Evolutionary conservation across 2,888 invertebrate genomes (phyloP).

Genomic region (Autographa pulchrina): DNA sequence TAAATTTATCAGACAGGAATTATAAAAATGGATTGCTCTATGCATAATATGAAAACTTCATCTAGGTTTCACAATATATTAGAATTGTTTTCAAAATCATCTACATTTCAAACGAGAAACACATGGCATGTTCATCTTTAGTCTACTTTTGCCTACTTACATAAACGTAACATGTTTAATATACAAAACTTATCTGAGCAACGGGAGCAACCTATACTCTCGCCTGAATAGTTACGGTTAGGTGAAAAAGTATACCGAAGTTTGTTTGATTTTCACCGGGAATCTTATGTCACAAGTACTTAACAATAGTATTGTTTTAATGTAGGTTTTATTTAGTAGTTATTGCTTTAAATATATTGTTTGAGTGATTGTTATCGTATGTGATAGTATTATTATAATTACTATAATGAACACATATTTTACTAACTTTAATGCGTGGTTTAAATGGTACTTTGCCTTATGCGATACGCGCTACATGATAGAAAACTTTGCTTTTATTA

Average conservation of each 20-base stretch:
- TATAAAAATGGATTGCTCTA: background rate
- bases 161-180: too few relatives aligned
- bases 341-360: slow-evolving; percentile 7
- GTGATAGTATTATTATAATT: slow-evolving; percentile 8
- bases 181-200: too few relatives aligned
- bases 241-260: background rate
- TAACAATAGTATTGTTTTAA: background rate
- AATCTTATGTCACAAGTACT: background rate
- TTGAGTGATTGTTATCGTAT: slow-evolving; percentile 11
- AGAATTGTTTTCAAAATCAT: too few relatives aligned
- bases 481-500: background rate
- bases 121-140: too few relatives aligned
- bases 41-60: background rate
- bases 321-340: background rate
- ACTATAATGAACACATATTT: slow-evolving; percentile 11
- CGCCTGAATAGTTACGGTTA: background rate
- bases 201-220: too few relatives aligned
- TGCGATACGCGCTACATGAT: too few relatives aligned
- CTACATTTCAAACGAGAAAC: too few relatives aligned
- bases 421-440: slow-evolving; percentile 17
- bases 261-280: background rate
- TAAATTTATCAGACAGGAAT: background rate
- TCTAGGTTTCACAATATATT: too few relatives aligned
- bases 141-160: too few relatives aligned
- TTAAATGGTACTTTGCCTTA: background rate